Evolutionary conservation across 2,888 invertebrate genomes (phyloP).

Genomic region (Halictus ligatus): DNA sequence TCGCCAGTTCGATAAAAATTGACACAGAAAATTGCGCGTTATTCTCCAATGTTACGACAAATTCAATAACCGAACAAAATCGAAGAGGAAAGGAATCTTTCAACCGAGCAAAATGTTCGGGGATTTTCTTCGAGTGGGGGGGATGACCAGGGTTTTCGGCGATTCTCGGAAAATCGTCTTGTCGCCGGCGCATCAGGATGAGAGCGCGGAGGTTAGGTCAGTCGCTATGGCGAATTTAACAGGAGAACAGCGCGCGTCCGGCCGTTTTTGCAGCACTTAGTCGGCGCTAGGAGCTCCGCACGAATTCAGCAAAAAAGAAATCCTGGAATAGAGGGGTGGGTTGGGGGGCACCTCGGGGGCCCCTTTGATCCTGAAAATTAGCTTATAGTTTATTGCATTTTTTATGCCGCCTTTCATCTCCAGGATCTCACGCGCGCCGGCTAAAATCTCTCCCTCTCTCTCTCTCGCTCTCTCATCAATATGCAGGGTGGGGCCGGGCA

Average conservation of each 20-base stretch:
- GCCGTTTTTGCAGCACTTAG: conserved; percentile 58
- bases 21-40: no score
- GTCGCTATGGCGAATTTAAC: conserved; percentile 27
- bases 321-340: conserved; percentile 21
- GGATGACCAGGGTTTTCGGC: neutral
- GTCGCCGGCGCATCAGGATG: neutral
- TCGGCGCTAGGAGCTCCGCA: conserved; percentile 35
- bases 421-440: conserved; percentile 62
- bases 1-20: no score
- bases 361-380: conserved; percentile 73
- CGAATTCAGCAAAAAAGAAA: conserved; percentile 49
- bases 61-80: no score
- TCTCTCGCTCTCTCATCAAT: conserved; percentile 72
- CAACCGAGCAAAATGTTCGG: neutral
- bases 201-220: neutral
- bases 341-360: conserved; percentile 50
- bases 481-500: conserved; percentile 67
- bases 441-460: conserved; percentile 56
- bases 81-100: neutral
- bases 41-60: no score
- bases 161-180: neutral
- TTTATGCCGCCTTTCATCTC: conserved; percentile 72
- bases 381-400: conserved; percentile 74
- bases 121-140: neutral
- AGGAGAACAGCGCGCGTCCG: conserved; percentile 4